Evolutionary conservation across 2,888 invertebrate species (phyloP).

Genomic region (Pyrochroa serraticornis): DNA sequence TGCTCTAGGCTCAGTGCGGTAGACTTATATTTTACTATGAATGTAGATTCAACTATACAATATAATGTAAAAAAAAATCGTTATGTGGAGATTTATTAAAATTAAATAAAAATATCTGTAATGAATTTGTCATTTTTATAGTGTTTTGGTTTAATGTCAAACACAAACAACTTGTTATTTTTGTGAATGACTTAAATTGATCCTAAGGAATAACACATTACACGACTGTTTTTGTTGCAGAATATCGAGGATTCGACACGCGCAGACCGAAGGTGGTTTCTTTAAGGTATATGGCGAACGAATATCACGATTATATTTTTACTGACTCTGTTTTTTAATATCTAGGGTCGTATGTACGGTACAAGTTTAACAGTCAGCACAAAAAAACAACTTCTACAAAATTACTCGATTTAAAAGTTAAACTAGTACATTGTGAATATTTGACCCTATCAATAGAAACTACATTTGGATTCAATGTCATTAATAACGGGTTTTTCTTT

Average conservation of each 20-base stretch:
- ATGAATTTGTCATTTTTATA: conserved; percentile 2
- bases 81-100: conserved; percentile 20
- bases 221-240: conserved; percentile 19
- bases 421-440: too few relatives aligned
- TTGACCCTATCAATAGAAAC: too few relatives aligned
- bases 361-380: too few relatives aligned
- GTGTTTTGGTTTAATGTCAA: conserved; percentile 10
- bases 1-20: conserved; percentile 10
- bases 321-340: neutral
- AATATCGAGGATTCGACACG: conserved; percentile 5
- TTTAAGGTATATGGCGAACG: conserved; percentile 15
- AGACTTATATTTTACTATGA: conserved; percentile 17
- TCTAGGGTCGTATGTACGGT: too few relatives aligned
- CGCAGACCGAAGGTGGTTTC: neutral
- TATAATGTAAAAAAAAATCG: conserved; percentile 11
- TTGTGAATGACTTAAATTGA: conserved; percentile 2
- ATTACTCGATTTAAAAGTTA: too few relatives aligned
- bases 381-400: too few relatives aligned
- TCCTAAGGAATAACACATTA: neutral
- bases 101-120: conserved; percentile 10
- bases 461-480: too few relatives aligned
- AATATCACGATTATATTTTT: neutral
- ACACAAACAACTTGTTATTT: conserved; percentile 1
- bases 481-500: too few relatives aligned
- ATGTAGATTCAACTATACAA: neutral